Percentiles rank a stretch among this genome's conserved stretches.
phyloP scores from a whole-genome alignment of 2,797 vertebrate genomes.

The Sebastes baramenuke region DNA sequence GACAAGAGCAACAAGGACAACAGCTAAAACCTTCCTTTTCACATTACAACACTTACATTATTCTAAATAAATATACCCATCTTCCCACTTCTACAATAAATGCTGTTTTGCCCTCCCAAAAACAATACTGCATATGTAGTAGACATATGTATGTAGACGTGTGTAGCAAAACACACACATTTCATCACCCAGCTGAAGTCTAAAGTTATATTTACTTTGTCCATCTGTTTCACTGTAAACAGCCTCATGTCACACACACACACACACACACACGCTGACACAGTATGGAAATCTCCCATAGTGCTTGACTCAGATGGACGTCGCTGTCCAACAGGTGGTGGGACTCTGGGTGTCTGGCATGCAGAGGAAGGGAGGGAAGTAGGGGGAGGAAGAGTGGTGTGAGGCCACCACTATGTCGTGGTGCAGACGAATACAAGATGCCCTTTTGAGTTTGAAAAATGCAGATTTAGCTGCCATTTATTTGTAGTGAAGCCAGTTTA shows the following conservation, averaged over 20 bases:
- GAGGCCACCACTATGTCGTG: not conserved
- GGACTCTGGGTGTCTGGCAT: slow-evolving; percentile 47
- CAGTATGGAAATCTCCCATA: slow-evolving; percentile 28
- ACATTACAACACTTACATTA: not conserved
- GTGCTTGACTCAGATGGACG: slow-evolving; percentile 19
- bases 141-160: not conserved
- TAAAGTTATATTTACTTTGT: slow-evolving; percentile 64
- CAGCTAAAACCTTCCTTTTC: not conserved
- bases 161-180: not conserved
- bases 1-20: not conserved
- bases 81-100: not conserved
- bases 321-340: slow-evolving; percentile 66
- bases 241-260: not conserved
- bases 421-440: not conserved
- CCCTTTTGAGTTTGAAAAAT: not conserved
- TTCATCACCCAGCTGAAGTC: slow-evolving; percentile 12
- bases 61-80: not conserved
- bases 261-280: not conserved
- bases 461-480: not conserved
- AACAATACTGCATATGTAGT: not conserved
- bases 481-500: not conserved
- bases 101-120: not conserved
- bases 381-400: not conserved
- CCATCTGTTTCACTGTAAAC: slow-evolving; percentile 58
- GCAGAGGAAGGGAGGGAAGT: not conserved